These are phyloP conservation scores for Microplitis deprimator DNA, from an alignment of 2,888 invertebrate species.

Conservation along the genomic window DNA sequence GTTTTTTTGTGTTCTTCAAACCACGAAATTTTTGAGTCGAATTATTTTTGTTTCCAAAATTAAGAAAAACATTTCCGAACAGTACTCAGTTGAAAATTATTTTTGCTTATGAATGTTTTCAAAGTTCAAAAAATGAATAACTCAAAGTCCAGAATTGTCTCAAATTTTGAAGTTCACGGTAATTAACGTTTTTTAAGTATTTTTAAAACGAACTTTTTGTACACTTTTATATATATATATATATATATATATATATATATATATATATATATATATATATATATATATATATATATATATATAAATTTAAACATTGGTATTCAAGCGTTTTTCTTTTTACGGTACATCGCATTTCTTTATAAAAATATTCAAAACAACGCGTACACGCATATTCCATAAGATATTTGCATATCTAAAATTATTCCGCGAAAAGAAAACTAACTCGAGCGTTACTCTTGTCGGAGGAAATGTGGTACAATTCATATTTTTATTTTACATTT, in stretches of 20 bases:
- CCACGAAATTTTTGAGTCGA: too few species aligned
- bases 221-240: conserved; percentile 23
- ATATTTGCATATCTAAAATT: conserved; percentile 64
- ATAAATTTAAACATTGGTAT: background rate
- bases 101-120: too few species aligned
- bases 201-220: background rate
- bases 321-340: conserved; percentile 35
- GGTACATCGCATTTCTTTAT: conserved; percentile 46
- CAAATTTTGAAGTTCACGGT: too few species aligned
- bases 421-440: conserved; percentile 56
- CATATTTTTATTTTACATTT: conserved; percentile 15
- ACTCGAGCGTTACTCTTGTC: conserved; percentile 41
- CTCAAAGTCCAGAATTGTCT: too few species aligned
- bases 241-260: conserved; percentile 18
- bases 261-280: conserved; percentile 19
- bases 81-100: too few species aligned
- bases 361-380: conserved; percentile 42
- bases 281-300: conserved; percentile 25
- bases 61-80: too few species aligned
- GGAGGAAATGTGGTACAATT: conserved; percentile 27
- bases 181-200: too few species aligned
- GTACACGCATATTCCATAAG: conserved; percentile 49
- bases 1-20: too few species aligned
- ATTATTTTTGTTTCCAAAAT: too few species aligned
- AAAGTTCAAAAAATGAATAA: too few species aligned